Evolutionary conservation across 2,888 invertebrate species (phyloP), one percentile per base, ranked within the genome.

Genomic region (Schizotus pectinicornis): DNA sequence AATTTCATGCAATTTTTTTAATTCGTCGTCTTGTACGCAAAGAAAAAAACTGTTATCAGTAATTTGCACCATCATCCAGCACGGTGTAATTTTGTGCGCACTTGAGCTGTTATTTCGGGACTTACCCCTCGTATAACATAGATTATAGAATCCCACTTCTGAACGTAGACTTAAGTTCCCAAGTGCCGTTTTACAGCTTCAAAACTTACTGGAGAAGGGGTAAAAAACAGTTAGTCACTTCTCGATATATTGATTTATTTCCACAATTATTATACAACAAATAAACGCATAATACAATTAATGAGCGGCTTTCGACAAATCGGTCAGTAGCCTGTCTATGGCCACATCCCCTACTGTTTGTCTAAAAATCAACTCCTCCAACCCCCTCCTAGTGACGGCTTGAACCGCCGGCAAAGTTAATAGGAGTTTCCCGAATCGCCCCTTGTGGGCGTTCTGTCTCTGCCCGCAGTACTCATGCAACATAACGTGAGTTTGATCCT

Each of bases 401-500:
- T 80, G 79, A 5, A 86, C 84, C 13, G 86, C 84, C 1, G 93
- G 90, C 50, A 94, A 78, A 1, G 91, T 81, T 1, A 93, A 80
- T 65, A 94, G 81, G 1, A 94, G 79, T 65, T 88, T 88, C 0
- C 91, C 92, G 65, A 92, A 88, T 12, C 93, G 82, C 0, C 84
- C 81, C 68, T 81, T 82, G 56, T 74, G 75, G 6, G 69, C 65
- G 11, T 61, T 68, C 43, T 78, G 78, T 60, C 74, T 72, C 53
- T 78, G 78, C 0, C 76, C 71, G 69, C 88, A 88, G 74, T 91
- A 88, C 67, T 91, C 90, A 68, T 89, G 88, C 14, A 95, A 81
- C 78, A 90, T 88, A 3, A 88, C 82, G 58, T 92, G 86, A 0
- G 91, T 89, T 76, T 93, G 92, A 67, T 94, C 93, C 80, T 94